These are phyloP conservation scores for Nezara viridula DNA, from an alignment of 2,888 invertebrate genomes.

Conservation along the genomic window DNA sequence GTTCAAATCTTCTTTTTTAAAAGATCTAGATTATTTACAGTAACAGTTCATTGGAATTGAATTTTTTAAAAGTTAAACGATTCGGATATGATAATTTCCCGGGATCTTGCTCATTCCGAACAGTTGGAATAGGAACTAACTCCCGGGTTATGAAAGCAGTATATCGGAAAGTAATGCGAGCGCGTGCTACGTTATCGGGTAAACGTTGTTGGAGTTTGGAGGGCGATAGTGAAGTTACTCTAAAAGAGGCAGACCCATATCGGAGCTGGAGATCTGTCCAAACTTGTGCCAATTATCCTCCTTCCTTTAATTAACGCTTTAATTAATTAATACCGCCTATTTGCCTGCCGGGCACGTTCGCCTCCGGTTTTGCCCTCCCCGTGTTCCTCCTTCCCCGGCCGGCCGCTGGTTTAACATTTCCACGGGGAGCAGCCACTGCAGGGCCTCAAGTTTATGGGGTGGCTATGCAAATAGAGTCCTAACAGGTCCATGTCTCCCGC, in stretches of 20 bases:
- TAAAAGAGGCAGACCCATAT: conserved; percentile 1
- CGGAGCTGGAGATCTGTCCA: conserved; percentile 10
- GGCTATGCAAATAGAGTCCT: conserved; percentile 42
- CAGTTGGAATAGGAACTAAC: background rate
- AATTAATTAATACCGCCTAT: conserved; percentile 47
- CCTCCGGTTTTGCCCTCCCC: conserved; percentile 14
- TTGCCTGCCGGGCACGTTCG: conserved; percentile 35
- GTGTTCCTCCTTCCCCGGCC: conserved; percentile 35
- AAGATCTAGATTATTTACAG: too few relatives aligned
- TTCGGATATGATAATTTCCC: background rate
- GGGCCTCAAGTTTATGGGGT: conserved; percentile 42
- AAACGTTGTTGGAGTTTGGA: background rate
- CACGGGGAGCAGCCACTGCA: conserved; percentile 12
- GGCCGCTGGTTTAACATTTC: conserved; percentile 29
- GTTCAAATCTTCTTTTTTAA: too few relatives aligned
- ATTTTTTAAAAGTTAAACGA: background rate
- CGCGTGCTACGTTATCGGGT: background rate
- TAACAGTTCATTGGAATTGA: too few relatives aligned
- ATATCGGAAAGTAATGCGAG: conserved; percentile 44
- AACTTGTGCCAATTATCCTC: conserved; percentile 47
- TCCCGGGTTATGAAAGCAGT: background rate
- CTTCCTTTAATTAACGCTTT: conserved; percentile 45
- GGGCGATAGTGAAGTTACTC: conserved; percentile 21
- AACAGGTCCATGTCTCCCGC: conserved; percentile 39
- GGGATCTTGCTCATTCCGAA: background rate